Conservation (phyloP, 2,888 invertebrate genomes). For the Calliscelio sp. region DNA sequence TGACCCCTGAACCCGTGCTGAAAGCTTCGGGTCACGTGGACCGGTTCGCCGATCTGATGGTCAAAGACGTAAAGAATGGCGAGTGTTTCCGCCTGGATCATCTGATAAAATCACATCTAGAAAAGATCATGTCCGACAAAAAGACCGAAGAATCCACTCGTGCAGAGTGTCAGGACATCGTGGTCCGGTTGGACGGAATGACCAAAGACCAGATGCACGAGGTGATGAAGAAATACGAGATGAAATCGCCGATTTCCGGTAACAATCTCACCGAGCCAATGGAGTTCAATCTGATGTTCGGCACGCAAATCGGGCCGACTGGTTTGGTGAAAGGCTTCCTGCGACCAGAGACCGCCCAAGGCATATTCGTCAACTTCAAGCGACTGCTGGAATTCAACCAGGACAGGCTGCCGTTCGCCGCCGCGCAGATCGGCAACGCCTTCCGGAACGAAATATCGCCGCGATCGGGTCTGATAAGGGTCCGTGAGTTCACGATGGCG, state of each 20-base stretch:
- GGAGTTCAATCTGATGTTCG: conserved; percentile 99
- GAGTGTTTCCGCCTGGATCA: conserved; percentile 99
- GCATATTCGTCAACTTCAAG: conserved; percentile 99
- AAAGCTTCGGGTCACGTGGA: conserved; percentile 98
- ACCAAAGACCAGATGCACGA: conserved; percentile 95
- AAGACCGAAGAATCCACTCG: conserved; percentile 90
- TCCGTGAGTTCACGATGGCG: conserved; percentile 99
- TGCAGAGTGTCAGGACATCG: conserved; percentile 91
- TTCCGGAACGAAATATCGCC: conserved; percentile 99
- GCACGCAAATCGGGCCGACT: conserved; percentile 98
- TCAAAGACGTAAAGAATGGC: conserved; percentile 97
- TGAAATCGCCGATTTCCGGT: conserved; percentile 98
- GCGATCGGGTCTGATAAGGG: conserved; percentile 95
- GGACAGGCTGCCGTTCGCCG: conserved; percentile 98
- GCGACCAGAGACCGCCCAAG: conserved; percentile 99
- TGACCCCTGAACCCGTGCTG: conserved; percentile 98
- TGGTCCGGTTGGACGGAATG: conserved; percentile 96
- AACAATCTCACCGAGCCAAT: conserved; percentile 98
- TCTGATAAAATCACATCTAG: conserved; percentile 97
- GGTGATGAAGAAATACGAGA: conserved; percentile 94
- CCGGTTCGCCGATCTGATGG: conserved; percentile 99
- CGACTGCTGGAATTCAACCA: conserved; percentile 98
- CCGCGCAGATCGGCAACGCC: conserved; percentile 99
- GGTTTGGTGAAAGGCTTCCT: conserved; percentile 97
- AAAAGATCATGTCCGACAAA: conserved; percentile 94